Percentiles rank a stretch among this genome's conserved stretches.
phyloP scores from a whole-genome alignment of 1,140 invertebrate genomes.

The Patella vulgata region DNA sequence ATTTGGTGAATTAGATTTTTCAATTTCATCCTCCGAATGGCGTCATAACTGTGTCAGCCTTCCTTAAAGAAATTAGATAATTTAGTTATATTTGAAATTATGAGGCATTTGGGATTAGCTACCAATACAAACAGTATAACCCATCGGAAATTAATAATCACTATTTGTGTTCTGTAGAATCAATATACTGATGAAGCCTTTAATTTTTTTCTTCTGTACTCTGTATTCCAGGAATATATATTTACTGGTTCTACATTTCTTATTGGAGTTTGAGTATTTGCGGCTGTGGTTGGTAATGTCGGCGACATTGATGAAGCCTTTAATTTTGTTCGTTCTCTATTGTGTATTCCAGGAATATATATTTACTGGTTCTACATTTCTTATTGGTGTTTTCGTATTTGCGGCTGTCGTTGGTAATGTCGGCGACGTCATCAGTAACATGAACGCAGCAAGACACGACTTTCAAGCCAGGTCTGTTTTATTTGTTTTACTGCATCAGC shows the following conservation, averaged over 20 bases:
- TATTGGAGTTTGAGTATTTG: conserved; percentile 96
- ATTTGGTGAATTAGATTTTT: too few species aligned
- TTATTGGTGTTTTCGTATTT: conserved; percentile 97
- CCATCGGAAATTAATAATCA: neutral
- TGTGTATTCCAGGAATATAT: conserved; percentile 73
- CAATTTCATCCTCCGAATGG: too few species aligned
- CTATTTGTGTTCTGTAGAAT: neutral
- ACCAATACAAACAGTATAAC: neutral
- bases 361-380: conserved; percentile 94
- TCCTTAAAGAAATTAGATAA: too few species aligned
- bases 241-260: conserved; percentile 96
- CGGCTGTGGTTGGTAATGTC: conserved; percentile 95
- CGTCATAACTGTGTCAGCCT: too few species aligned
- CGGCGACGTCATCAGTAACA: conserved; percentile 97
- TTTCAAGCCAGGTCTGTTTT: conserved; percentile 80
- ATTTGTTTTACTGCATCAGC: too few species aligned
- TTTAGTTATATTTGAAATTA: too few species aligned
- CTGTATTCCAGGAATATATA: conserved; percentile 73
- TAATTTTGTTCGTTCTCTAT: too few species aligned
- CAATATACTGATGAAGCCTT: too few species aligned
- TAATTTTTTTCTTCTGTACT: too few species aligned
- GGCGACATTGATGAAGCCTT: too few species aligned
- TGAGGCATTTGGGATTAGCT: too few species aligned
- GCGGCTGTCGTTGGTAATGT: conserved; percentile 97
- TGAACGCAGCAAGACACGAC: conserved; percentile 93